Evolutionary conservation across 2,797 vertebrate genomes (phyloP), one percentile per base, ranked within the genome.

Genomic region (Rhabdophis nuchalis): DNA sequence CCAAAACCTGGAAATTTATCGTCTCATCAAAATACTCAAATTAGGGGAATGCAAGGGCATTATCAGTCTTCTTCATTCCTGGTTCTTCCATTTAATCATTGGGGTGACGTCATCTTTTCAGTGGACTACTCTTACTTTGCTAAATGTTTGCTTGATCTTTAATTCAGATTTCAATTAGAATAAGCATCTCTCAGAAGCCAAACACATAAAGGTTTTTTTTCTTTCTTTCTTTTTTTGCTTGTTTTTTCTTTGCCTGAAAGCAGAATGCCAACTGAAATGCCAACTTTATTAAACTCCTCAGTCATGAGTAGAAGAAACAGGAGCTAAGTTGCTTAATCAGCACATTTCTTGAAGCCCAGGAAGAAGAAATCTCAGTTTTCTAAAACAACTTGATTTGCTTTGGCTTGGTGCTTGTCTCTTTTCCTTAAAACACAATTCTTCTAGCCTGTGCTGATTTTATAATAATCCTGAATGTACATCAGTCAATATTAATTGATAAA

Each of bases 41-140:
- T 93, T 93, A 41, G 86, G 94, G 94, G 94, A 95, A 95, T 92
- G 93, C 89, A 95, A 95, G 92, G 94, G 87, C 96, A 92, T 93
- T 94, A 95, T 91, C 95, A 94, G 94, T 46, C 95, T 95, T 96
- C 95, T 95, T 94, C 95, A 94, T 95, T 95, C 95, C 93, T 92
- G 92, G 88, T 92, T 93, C 92, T 94, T 96, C 96, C 96, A 96
- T 96, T 96, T 96, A 96, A 96, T 97, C 96, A 96, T 96, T 94
- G 95, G 89, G 93, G 95, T 96, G 96, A 96, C 96, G 96, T 97
- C 95, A 97, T 96, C 96, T 96, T 96, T 94, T 95, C 92, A 96
- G 94, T 95, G 95, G 94, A 93, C 94, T 96, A 93, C 95, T 96
- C 96, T 93, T 95, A 91, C 93, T 94, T 94, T 95, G 93, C 95